phyloP scores from a whole-genome alignment of 2,797 vertebrate species.

The Xenopus petersii region DNA sequence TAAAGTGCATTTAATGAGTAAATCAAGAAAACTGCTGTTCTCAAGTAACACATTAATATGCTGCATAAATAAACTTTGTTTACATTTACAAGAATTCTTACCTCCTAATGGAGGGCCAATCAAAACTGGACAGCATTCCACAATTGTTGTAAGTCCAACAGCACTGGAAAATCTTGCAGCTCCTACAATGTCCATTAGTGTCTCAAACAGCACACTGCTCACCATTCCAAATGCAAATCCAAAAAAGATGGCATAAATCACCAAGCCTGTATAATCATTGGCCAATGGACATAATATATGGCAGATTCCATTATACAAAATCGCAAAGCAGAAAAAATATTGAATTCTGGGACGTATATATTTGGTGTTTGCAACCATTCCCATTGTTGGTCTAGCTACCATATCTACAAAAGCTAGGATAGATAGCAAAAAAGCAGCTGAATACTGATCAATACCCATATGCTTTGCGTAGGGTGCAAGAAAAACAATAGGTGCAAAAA shows the following conservation, averaged over 20 bases:
- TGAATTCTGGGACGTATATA: constrained; percentile 87
- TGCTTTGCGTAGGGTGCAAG: constrained; percentile 90
- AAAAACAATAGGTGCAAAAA: constrained; percentile 93
- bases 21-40: no score
- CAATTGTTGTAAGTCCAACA: constrained; percentile 88
- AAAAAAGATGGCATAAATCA: constrained; percentile 87
- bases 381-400: constrained; percentile 89
- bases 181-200: constrained; percentile 92
- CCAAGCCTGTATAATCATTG: constrained; percentile 78
- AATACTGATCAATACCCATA: constrained; percentile 89
- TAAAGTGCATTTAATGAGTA: no score
- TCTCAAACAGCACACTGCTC: constrained; percentile 91
- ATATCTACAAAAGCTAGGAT: constrained; percentile 94
- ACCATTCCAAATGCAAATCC: constrained; percentile 96
- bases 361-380: constrained; percentile 85
- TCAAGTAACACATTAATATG: no score
- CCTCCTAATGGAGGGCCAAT: constrained; percentile 91
- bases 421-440: constrained; percentile 87
- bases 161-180: constrained; percentile 90
- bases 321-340: constrained; percentile 91
- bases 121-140: constrained; percentile 92
- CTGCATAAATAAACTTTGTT: not conserved
- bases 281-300: constrained; percentile 86
- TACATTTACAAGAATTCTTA: constrained; percentile 58
- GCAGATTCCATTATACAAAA: constrained; percentile 88